A percentile compares a stretch with the other conserved stretches of the same genome.
phyloP scores from a whole-genome alignment of 2,888 invertebrate species.

The Pseudococcus viburni region DNA sequence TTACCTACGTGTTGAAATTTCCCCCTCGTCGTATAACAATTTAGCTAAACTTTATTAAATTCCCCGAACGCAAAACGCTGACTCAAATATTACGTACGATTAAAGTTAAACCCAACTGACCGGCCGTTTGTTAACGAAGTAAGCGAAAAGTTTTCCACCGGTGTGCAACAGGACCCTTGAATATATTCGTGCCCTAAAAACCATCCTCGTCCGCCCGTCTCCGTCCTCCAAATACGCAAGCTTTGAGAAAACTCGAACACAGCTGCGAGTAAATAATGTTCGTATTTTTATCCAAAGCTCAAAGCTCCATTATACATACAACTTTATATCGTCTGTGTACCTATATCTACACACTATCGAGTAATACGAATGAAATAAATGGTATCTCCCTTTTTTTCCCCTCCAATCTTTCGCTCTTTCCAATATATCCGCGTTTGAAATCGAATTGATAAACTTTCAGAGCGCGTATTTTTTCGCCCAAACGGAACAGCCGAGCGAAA shows the following conservation, averaged over 20 bases:
- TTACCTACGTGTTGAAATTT: slow-evolving; percentile 37
- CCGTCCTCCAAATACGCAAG: background rate
- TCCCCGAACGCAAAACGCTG: slow-evolving; percentile 32
- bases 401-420: background rate
- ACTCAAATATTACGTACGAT: slow-evolving; percentile 54
- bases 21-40: slow-evolving; percentile 19
- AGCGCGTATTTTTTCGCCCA: background rate
- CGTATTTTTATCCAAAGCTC: slow-evolving; percentile 23
- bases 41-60: slow-evolving; percentile 49
- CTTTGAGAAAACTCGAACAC: background rate
- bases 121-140: slow-evolving; percentile 40
- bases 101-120: slow-evolving; percentile 48
- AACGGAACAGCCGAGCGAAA: background rate
- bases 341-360: background rate
- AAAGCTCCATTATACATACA: slow-evolving; percentile 12
- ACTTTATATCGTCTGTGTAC: background rate
- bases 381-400: background rate
- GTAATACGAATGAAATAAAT: slow-evolving; percentile 21
- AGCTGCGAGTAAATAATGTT: slow-evolving; percentile 20
- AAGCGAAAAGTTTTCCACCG: slow-evolving; percentile 40
- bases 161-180: slow-evolving; percentile 46
- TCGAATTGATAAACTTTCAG: slow-evolving; percentile 10
- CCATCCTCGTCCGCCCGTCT: background rate
- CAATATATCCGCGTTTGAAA: background rate
- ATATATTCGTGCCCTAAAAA: slow-evolving; percentile 22